phyloP scores from a whole-genome alignment of 2,113 vertebrate species.

The Nesogale talazaci region DNA sequence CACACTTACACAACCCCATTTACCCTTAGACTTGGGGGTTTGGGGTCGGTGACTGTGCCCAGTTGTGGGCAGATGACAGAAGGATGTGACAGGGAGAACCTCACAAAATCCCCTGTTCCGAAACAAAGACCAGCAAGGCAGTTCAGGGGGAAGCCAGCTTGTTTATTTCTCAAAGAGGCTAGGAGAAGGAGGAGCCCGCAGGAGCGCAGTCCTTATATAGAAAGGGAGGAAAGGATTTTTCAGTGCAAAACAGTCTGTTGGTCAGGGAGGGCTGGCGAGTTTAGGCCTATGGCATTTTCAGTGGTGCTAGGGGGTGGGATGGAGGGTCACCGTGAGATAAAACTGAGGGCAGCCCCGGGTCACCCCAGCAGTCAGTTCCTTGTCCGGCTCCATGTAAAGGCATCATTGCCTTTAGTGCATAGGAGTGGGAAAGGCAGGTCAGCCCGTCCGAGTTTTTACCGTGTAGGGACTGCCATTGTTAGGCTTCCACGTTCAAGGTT shows the following conservation, averaged over 20 bases:
- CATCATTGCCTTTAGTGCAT: background rate
- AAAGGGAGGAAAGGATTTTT: slow-evolving; percentile 32
- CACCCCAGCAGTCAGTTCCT: background rate
- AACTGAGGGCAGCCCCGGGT: background rate
- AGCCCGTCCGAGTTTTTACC: background rate
- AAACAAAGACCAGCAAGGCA: slow-evolving; percentile 26
- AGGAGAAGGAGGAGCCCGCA: background rate
- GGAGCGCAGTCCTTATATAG: background rate
- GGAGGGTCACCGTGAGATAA: slow-evolving; percentile 14
- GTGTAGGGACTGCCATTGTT: background rate
- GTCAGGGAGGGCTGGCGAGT: background rate
- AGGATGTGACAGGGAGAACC: background rate
- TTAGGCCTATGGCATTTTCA: slow-evolving; percentile 34
- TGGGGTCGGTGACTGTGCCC: background rate
- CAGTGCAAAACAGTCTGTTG: background rate
- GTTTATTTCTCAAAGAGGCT: slow-evolving; percentile 53
- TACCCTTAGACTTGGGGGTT: background rate
- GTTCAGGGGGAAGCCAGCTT: slow-evolving; percentile 34
- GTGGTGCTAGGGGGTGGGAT: background rate
- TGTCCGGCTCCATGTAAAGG: background rate
- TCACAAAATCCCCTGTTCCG: background rate
- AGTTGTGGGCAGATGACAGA: background rate
- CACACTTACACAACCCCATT: background rate
- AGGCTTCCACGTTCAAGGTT: background rate
- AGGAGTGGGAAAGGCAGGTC: background rate